Evolutionary conservation across 2,113 vertebrate genomes (phyloP), one percentile per base, ranked within the genome.

Genomic region (Clarias batrachus): DNA sequence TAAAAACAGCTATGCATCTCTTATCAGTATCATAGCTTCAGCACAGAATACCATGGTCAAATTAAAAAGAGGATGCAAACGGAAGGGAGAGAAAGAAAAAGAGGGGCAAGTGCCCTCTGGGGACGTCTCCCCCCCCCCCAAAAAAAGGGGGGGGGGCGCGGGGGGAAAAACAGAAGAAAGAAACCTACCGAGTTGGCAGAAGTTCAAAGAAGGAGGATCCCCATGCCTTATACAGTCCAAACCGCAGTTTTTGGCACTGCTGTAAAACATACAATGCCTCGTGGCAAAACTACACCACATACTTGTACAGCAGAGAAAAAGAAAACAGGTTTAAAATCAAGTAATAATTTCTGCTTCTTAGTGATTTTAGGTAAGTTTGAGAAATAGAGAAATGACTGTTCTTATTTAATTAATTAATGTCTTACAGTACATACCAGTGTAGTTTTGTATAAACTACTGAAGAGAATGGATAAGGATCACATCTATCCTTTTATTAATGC

Each of bases 191-290:
- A 91, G 90, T 93, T 95, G 94, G 94, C 94, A 93, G 93, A 90
- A 92, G 94, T 94, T 95, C 94, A 95, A 94, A 94, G 91, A 91
- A 90, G 95, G 94, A 89, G 93, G 93, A 91, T 93, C 92, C 92
- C 41, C 87, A 86, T 92, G 93, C 92, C 93, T 93, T 91, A 88
- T 90, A 92, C 91, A 91, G 91, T 93, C 92, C 92, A 93, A 94
- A 93, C 92, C 93, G 94, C 94, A 94, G 94, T 94, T 94, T 92
- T 92, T 95, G 95, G 94, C 94, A 95, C 90, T 89, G 91, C 91
- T 89, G 91, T 93, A 94, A 94, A 95, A 95, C 93, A 95, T 92
- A 95, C 94, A 95, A 95, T 93, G 94, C 94, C 94, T 95, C 80
- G 90, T 94, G 94, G 95, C 93, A 93, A 95, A 95, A 93, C 92